phyloP scores from a whole-genome alignment of 2,797 vertebrate species.

The Sebastes itinus region DNA sequence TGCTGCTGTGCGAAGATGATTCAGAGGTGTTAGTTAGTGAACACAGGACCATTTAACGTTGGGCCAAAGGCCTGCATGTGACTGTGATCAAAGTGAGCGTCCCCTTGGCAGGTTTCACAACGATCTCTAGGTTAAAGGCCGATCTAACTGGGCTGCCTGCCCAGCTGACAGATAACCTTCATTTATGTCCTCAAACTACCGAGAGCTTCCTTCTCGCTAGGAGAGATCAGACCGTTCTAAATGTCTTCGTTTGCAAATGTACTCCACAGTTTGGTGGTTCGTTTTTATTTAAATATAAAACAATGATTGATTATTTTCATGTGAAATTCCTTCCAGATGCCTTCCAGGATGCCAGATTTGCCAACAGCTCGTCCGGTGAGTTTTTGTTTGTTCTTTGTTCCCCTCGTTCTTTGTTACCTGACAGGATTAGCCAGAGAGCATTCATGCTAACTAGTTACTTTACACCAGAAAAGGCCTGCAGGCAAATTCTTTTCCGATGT shows the following conservation, averaged over 20 bases:
- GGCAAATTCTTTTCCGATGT: slow-evolving; percentile 18
- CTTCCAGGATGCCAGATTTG: slow-evolving; percentile 99
- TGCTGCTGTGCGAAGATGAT: slow-evolving; percentile 17
- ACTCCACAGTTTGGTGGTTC: background rate
- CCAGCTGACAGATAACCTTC: slow-evolving; percentile 42
- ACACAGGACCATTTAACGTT: slow-evolving; percentile 15
- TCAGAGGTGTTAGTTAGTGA: slow-evolving; percentile 21
- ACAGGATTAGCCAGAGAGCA: slow-evolving; percentile 5
- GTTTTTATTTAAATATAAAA: background rate
- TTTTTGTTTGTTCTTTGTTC: slow-evolving; percentile 35
- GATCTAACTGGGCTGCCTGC: slow-evolving; percentile 26
- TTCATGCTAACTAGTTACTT: slow-evolving; percentile 4
- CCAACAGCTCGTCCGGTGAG: slow-evolving; percentile 97
- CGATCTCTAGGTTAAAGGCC: slow-evolving; percentile 45
- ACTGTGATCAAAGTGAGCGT: slow-evolving; percentile 24
- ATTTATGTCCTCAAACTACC: slow-evolving; percentile 21
- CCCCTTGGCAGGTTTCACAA: slow-evolving; percentile 36
- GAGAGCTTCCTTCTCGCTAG: background rate
- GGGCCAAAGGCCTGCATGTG: slow-evolving; percentile 31
- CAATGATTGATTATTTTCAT: slow-evolving; percentile 8
- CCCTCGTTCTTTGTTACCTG: slow-evolving; percentile 2
- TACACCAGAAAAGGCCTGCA: background rate
- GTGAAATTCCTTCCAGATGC: slow-evolving; percentile 86
- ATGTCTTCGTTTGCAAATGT: background rate
- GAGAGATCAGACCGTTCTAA: background rate